Evolutionary conservation across 2,113 vertebrate species (phyloP), one percentile per base, ranked within the genome.

Genomic region (Hippocampus guttulatus): DNA sequence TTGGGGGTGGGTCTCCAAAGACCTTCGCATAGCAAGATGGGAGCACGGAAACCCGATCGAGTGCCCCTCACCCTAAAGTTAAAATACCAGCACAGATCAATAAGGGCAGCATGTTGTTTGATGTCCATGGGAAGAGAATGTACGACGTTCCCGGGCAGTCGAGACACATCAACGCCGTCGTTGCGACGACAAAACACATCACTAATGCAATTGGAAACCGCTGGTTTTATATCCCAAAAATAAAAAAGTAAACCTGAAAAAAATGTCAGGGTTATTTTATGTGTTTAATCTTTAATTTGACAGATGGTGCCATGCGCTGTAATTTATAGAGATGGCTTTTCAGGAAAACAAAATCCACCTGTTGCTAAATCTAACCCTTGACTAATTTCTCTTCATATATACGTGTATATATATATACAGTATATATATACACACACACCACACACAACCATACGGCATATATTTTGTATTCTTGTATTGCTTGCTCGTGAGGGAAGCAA

Each of bases 31-130:
- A 54, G 55, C 57, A 33, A 61, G 58, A 33, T 20, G 58, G 58
- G 86, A 83, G 84, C 69, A 25, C 75, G 64, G 89, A 89, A 91
- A 91, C 85, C 75, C 23, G 87, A 90, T 85, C 81, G 81, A 88
- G 82, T 64, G 33, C 81, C 85, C 87, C 82, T 82, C 85, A 84
- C 84, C 88, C 84, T 73, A 85, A 88, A 87, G 85, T 81, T 87
- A 87, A 90, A 87, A 89, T 88, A 91, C 87, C 86, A 82, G 69
- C 81, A 79, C 67, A 82, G 88, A 90, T 91, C 90, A 91, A 90
- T 90, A 89, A 64, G 70, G 79, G 87, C 85, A 91, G 82, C 86
- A 84, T 90, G 86, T 86, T 81, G 85, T 79, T 76, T 84, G 78
- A 87, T 75, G 85, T 87, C 84, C 82, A 77, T 8, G 25, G 5